These are phyloP conservation scores for Emberiza fucata DNA, from an alignment of 2,113 vertebrate species.

Conservation along the genomic window DNA sequence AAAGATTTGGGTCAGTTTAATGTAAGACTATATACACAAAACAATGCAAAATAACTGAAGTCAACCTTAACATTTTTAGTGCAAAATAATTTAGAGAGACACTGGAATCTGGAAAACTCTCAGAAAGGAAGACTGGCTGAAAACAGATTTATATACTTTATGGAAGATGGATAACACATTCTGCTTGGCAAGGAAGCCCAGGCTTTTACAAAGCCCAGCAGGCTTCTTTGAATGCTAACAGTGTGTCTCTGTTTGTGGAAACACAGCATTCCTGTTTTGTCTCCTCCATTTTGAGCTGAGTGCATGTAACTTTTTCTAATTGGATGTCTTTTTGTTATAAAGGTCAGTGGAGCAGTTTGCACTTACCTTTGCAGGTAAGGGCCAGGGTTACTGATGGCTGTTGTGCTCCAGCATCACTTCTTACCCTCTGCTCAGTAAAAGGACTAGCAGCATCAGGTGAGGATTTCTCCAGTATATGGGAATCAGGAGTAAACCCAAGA, in stretches of 20 bases:
- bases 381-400: background rate
- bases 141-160: background rate
- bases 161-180: background rate
- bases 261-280: background rate
- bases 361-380: background rate
- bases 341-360: background rate
- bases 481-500: background rate
- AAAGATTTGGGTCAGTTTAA: background rate
- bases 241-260: slow-evolving; percentile 8
- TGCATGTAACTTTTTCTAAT: background rate
- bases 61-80: background rate
- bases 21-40: background rate
- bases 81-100: background rate
- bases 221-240: slow-evolving; percentile 20
- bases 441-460: background rate
- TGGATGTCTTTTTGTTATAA: background rate
- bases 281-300: background rate
- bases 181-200: background rate
- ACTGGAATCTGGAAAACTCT: background rate
- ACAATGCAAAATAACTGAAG: background rate
- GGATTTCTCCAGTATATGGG: background rate
- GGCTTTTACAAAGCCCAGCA: background rate
- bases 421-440: background rate
- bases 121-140: background rate
- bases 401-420: background rate